These are phyloP conservation scores for Gambusia yucatana DNA, from an alignment of 2,797 vertebrate species.

Conservation along the genomic window DNA sequence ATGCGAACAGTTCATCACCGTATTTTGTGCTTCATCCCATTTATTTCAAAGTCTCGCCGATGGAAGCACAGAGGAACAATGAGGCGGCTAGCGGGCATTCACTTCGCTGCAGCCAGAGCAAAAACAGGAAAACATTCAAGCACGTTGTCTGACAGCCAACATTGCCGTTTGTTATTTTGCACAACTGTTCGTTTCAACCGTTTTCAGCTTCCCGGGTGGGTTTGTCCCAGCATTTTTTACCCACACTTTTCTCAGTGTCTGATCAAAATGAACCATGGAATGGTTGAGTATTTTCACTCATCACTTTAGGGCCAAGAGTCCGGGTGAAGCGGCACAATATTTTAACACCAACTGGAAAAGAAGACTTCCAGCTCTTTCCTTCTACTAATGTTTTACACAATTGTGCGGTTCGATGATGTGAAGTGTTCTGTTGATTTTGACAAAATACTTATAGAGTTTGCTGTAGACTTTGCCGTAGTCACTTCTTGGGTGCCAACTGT, in stretches of 20 bases:
- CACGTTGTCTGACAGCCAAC: not conserved
- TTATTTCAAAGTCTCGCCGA: slow-evolving; percentile 3
- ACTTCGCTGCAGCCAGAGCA: not conserved
- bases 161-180: not conserved
- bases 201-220: not conserved
- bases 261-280: too few species aligned
- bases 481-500: too few species aligned
- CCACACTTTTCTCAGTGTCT: too few species aligned
- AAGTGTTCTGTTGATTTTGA: too few species aligned
- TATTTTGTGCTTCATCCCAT: not conserved
- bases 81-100: slow-evolving; percentile 1
- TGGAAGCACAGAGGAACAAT: slow-evolving; percentile 18
- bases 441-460: too few species aligned
- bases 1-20: not conserved
- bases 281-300: too few species aligned
- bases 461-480: too few species aligned
- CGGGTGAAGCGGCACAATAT: too few species aligned
- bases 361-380: too few species aligned
- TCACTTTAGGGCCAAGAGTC: too few species aligned
- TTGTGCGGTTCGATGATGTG: not conserved
- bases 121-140: not conserved
- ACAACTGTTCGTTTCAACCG: not conserved
- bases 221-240: not conserved
- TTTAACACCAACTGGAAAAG: too few species aligned
- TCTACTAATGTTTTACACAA: not conserved